phyloP scores from a whole-genome alignment of 2,113 vertebrate species.

The Empidonax traillii region DNA sequence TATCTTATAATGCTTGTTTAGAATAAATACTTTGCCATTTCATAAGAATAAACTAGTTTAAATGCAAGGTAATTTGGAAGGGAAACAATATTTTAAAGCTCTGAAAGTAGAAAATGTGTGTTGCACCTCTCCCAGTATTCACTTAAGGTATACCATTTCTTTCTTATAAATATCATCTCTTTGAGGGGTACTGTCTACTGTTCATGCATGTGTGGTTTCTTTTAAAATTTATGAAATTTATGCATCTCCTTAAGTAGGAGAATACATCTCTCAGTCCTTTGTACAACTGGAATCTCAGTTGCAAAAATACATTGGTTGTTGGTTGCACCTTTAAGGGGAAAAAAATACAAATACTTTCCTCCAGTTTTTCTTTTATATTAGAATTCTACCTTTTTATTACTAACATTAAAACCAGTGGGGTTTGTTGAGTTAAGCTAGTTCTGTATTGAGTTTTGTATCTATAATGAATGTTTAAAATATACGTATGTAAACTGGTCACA shows the following conservation, averaged over 20 bases:
- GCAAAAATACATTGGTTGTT: slow-evolving; percentile 21
- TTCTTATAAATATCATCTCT: slow-evolving; percentile 48
- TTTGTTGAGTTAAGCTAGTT: slow-evolving; percentile 62
- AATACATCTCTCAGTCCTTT: slow-evolving; percentile 27
- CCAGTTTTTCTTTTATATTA: slow-evolving; percentile 48
- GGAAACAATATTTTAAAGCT: background rate
- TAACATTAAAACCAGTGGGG: slow-evolving; percentile 49
- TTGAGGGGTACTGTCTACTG: slow-evolving; percentile 18
- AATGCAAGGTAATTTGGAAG: slow-evolving; percentile 37
- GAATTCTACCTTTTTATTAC: slow-evolving; percentile 62
- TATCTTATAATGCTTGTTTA: slow-evolving; percentile 45
- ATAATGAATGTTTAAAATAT: slow-evolving; percentile 52
- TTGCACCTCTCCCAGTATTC: slow-evolving; percentile 38
- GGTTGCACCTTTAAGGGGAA: slow-evolving; percentile 45
- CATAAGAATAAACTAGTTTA: background rate
- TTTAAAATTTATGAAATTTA: slow-evolving; percentile 29
- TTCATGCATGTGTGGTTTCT: slow-evolving; percentile 18
- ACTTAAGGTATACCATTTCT: slow-evolving; percentile 24
- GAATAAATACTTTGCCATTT: slow-evolving; percentile 23
- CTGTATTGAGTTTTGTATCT: slow-evolving; percentile 65
- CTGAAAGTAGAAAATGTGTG: slow-evolving; percentile 8
- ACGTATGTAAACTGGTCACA: slow-evolving; percentile 22
- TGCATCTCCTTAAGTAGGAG: slow-evolving; percentile 2
- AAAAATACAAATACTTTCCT: slow-evolving; percentile 40
- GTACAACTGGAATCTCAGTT: slow-evolving; percentile 68